Evolutionary conservation across 2,113 vertebrate genomes (phyloP), one percentile per base, ranked within the genome.

Genomic region (Zapornia atra): DNA sequence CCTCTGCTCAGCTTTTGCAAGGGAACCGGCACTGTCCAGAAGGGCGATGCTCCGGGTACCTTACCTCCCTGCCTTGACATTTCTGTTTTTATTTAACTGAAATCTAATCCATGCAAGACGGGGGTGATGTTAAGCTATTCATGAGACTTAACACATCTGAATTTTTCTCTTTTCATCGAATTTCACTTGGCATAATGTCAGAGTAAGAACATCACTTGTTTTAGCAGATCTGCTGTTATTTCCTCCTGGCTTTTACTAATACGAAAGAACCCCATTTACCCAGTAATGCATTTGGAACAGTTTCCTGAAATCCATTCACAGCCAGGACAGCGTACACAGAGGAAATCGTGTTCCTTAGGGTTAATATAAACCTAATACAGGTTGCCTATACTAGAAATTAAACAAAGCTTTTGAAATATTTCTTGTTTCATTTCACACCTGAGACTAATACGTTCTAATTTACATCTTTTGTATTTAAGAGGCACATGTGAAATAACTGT

Each of bases 401-500:
- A 96, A 94, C 36, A 71, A 89, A 78, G 90, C 75, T 93, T 96
- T 75, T 96, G 65, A 94, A 97, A 95, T 96, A 80, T 61, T 96
- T 73, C 69, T 85, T 96, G 66, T 95, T 97, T 94, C 70, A 80
- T 95, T 96, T 95, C 94, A 96, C 92, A 90, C 75, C 73, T 93
- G 78, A 96, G 88, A 90, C 66, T 94, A 86, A 86, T 85, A 96
- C 7, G 3, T 90, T 97, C 59, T 66, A 95, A 86, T 94, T 85
- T 72, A 86, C 79, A 92, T 93, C 19, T 86, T 93, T 64, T 96
- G 77, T 87, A 83, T 91, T 97, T 88, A 96, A 97, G 94, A 94
- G 40, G 40, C 53, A 86, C 82, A 76, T 83, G 42, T 82, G 70
- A 97, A 97, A 91, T 94, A 90, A 93, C 78, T 96, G 90, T 85